Evolutionary conservation across 2,888 invertebrate species (phyloP), one percentile per base, ranked within the genome.

Genomic region (Halictus ligatus): DNA sequence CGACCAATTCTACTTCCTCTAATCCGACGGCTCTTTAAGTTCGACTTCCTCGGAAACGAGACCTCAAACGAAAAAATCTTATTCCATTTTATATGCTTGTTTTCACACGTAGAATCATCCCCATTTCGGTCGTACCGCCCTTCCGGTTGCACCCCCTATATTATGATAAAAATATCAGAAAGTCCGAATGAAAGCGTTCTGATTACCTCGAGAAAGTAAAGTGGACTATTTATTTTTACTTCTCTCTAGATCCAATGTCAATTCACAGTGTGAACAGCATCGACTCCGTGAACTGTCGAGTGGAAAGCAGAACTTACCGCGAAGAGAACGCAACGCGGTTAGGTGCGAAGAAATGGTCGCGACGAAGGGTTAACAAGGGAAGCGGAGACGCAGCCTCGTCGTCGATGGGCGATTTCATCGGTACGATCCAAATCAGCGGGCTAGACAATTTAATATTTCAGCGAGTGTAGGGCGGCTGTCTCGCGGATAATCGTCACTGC

Each of bases 401-500:
- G 60, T 4, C 25, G 60, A 60, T 60, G 1, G 60, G 25, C 25
- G 60, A 60, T 25, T 25, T 60, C 60, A 60, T 60, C 60, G 5
- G n/a, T 13, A 60, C 13, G 60, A 60, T 60, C 60, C 60, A 12
- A 25, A 60, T 25, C 60, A 13, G 25, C 1, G 5, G 25, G 60
- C 13, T 25, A 60, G 18, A 13, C 35, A 25, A 40, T 73, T 80
- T 76, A 85, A 80, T 80, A 64, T 85, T 80, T 76, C 71, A 80
- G 1, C 54, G 18, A 29, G 21, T 3, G 18, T 4, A 15, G 58
- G 15, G n/a, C 18, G 15, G n/a, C 18, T 18, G 35, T 50, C 40
- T 8, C 77, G 25, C 64, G 72, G 78, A 86, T 86, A 86, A 86
- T 84, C 72, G 67, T 78, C 84, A 64, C 78, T 72, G 81, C 64